Conservation (phyloP, 1,140 invertebrate genomes). For the Wiebesia pumilae region DNA sequence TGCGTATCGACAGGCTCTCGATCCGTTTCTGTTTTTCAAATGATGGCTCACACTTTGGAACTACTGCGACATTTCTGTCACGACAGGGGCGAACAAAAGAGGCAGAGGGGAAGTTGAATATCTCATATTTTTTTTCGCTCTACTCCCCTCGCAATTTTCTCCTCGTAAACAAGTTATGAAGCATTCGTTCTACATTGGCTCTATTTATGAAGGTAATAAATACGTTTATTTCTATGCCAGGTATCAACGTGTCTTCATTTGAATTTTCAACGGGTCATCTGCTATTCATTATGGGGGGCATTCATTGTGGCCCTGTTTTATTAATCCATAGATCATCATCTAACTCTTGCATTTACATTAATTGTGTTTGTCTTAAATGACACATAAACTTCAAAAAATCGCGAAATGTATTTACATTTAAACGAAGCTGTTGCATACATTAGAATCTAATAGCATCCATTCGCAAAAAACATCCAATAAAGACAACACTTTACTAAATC, state of each 20-base stretch:
- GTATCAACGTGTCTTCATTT: no score
- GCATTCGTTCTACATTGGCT: not conserved
- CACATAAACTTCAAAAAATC: no score
- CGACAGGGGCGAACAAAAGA: not conserved
- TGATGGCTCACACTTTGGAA: no score
- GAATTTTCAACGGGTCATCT: no score
- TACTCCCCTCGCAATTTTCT: not conserved
- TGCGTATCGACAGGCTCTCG: not conserved
- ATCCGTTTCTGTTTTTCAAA: conserved; percentile 40
- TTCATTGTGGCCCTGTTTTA: no score
- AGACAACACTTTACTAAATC: no score
- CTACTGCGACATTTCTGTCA: not conserved
- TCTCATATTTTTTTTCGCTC: not conserved
- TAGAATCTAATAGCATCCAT: no score
- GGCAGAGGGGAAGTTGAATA: not conserved
- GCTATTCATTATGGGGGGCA: no score
- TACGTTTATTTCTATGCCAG: not conserved
- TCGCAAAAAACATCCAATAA: no score
- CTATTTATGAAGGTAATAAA: conserved; percentile 28
- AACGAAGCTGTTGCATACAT: no score
- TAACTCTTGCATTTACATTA: not conserved
- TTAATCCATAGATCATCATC: not conserved
- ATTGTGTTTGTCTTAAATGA: not conserved
- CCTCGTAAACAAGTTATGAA: not conserved
- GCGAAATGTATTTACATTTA: no score